phyloP scores from a whole-genome alignment of 2,888 invertebrate species.

The Harpalus rubripes region DNA sequence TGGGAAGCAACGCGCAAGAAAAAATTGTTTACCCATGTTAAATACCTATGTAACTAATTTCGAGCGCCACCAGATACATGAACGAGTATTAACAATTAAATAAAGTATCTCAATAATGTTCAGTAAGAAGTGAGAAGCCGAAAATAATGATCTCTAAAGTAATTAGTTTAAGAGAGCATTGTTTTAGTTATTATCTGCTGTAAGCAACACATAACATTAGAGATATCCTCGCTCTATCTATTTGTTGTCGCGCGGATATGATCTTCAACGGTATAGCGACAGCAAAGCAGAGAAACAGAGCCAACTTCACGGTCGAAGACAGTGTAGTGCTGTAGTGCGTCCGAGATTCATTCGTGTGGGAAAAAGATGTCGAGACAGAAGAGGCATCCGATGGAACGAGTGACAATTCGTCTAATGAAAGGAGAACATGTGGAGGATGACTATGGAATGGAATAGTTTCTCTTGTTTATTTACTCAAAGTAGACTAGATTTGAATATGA shows the following conservation, averaged over 20 bases:
- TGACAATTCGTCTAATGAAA: conserved; percentile 54
- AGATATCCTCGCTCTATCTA: not conserved
- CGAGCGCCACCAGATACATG: too few relatives aligned
- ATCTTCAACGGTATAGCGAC: conserved; percentile 62
- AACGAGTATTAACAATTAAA: too few relatives aligned
- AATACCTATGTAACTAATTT: too few relatives aligned
- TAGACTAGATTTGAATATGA: too few relatives aligned
- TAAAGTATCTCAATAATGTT: too few relatives aligned
- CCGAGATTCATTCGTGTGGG: conserved; percentile 61
- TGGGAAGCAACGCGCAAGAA: too few relatives aligned
- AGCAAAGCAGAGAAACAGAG: conserved; percentile 2
- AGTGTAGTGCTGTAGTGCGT: conserved; percentile 11
- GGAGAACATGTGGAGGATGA: conserved; percentile 1
- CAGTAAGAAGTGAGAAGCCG: too few relatives aligned
- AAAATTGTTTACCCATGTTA: too few relatives aligned
- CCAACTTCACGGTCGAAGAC: conserved; percentile 52
- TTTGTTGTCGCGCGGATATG: conserved; percentile 59
- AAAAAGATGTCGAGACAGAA: conserved; percentile 25
- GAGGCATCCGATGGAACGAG: conserved; percentile 27
- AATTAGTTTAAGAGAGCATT: not conserved
- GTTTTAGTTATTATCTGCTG: not conserved
- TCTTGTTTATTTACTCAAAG: not conserved
- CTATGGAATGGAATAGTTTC: not conserved
- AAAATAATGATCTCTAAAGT: too few relatives aligned
- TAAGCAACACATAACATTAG: not conserved